A percentile compares a stretch with the other conserved stretches of the same genome.
These are phyloP conservation scores for Polia nebulosa DNA, from an alignment of 2,888 invertebrate genomes.

Conservation along the genomic window DNA sequence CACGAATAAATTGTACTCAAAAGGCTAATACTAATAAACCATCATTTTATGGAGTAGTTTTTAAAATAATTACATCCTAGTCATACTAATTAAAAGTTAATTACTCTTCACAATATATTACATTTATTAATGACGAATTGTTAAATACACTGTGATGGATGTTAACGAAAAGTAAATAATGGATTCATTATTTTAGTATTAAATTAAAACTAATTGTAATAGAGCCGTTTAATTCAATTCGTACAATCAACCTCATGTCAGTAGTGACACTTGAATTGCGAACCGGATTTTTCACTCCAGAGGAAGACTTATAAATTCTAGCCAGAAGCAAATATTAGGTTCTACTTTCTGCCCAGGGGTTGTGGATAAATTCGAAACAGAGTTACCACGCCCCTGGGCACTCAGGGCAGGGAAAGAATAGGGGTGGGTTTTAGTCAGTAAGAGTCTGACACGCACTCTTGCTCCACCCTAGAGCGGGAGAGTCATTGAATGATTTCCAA, in stretches of 20 bases:
- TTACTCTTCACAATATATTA: not conserved
- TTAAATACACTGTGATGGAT: not conserved
- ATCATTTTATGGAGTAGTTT: not conserved
- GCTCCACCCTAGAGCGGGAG: not conserved
- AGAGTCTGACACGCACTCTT: not conserved
- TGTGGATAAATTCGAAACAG: too few species aligned
- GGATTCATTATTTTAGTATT: not conserved
- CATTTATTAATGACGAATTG: not conserved
- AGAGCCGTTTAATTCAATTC: not conserved
- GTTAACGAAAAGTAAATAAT: slow-evolving; percentile 23
- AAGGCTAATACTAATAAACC: not conserved
- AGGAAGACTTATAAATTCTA: too few species aligned
- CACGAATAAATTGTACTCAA: not conserved
- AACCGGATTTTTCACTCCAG: too few species aligned
- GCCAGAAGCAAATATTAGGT: too few species aligned
- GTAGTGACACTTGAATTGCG: too few species aligned
- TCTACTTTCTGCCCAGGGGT: too few species aligned
- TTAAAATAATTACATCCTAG: not conserved
- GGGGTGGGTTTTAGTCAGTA: not conserved
- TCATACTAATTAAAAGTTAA: slow-evolving; percentile 4
- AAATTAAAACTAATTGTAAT: not conserved
- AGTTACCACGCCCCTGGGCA: too few species aligned
- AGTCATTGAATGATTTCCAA: not conserved
- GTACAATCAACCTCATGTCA: not conserved
- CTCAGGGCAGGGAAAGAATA: too few species aligned